Conservation (phyloP, 1,140 invertebrate genomes). For the Panagrolaimus sp. region DNA sequence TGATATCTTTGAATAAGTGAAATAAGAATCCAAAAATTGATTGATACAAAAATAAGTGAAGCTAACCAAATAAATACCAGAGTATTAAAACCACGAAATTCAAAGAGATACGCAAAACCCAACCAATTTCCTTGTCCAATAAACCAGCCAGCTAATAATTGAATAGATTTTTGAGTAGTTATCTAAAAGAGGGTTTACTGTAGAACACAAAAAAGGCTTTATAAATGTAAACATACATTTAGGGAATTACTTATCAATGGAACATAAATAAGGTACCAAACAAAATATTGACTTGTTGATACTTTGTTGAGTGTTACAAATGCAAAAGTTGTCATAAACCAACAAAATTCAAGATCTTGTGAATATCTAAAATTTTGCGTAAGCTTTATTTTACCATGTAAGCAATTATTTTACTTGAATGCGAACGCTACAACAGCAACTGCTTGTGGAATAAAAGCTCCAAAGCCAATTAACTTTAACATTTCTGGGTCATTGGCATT, state of each 20-base stretch:
- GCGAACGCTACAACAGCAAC: conserved; percentile 69
- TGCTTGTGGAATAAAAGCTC: conserved; percentile 72
- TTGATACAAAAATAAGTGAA: conserved; percentile 60
- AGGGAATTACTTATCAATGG: conserved; percentile 66
- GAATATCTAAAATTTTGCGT: conserved; percentile 57
- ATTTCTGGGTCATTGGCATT: conserved; percentile 61
- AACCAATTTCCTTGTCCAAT: conserved; percentile 77
- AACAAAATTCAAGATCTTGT: conserved; percentile 71
- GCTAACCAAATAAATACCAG: conserved; percentile 65
- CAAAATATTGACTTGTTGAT: conserved; percentile 91
- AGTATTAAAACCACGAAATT: conserved; percentile 77
- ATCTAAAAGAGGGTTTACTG: conserved; percentile 33
- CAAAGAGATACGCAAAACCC: conserved; percentile 79
- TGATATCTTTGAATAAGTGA: conserved; percentile 1
- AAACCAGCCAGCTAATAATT: conserved; percentile 67
- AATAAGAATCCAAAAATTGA: conserved; percentile 58
- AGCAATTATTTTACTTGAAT: conserved; percentile 60
- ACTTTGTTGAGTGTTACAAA: conserved; percentile 94
- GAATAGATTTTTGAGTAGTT: conserved; percentile 10
- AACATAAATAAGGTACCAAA: conserved; percentile 86
- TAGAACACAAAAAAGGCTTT: too few species aligned
- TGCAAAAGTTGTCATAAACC: conserved; percentile 76
- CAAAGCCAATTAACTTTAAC: conserved; percentile 64
- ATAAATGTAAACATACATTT: conserved; percentile 23
- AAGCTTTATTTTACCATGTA: not conserved